These are phyloP conservation scores for Brachionichthys hirsutus DNA, from an alignment of 2,113 vertebrate species.

Conservation along the genomic window DNA sequence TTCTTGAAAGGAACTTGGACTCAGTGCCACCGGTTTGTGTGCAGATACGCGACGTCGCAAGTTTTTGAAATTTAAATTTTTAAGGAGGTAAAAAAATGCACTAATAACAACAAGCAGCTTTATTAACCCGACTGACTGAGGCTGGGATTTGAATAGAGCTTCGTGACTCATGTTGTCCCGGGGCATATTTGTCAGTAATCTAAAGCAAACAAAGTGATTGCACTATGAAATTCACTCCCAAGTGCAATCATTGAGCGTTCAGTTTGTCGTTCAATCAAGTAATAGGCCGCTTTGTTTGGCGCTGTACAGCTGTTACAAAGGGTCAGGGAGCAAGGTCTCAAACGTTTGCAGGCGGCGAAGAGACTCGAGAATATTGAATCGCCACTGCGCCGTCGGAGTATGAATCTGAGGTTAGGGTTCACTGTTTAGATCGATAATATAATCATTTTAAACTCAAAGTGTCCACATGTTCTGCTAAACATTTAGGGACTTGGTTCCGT, in stretches of 20 bases:
- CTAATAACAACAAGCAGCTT: background rate
- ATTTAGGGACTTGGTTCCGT: too few relatives aligned
- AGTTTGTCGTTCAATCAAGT: background rate
- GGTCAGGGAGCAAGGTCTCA: background rate
- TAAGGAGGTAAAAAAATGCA: background rate
- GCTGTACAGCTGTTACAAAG: constrained; percentile 18
- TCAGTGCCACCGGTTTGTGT: constrained; percentile 1
- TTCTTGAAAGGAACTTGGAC: constrained; percentile 19
- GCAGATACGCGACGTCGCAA: background rate
- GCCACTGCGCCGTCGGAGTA: too few relatives aligned
- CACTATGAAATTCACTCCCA: constrained; percentile 14
- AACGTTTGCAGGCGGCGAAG: background rate
- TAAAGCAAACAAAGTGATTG: constrained; percentile 45
- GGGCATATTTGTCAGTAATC: constrained; percentile 20
- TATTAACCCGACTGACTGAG: constrained; percentile 16
- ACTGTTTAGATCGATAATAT: too few relatives aligned
- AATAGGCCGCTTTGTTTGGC: background rate
- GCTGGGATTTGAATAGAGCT: background rate
- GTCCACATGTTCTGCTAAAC: too few relatives aligned
- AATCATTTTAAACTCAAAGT: too few relatives aligned
- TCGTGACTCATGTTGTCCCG: constrained; percentile 5
- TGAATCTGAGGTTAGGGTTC: too few relatives aligned
- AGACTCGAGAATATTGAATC: too few relatives aligned
- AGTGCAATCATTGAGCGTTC: constrained; percentile 11
- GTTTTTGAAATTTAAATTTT: constrained; percentile 12